Base-by-base conservation (phyloP, 2,113 vertebrate species). In the Rousettus leschenaultii region DNA sequence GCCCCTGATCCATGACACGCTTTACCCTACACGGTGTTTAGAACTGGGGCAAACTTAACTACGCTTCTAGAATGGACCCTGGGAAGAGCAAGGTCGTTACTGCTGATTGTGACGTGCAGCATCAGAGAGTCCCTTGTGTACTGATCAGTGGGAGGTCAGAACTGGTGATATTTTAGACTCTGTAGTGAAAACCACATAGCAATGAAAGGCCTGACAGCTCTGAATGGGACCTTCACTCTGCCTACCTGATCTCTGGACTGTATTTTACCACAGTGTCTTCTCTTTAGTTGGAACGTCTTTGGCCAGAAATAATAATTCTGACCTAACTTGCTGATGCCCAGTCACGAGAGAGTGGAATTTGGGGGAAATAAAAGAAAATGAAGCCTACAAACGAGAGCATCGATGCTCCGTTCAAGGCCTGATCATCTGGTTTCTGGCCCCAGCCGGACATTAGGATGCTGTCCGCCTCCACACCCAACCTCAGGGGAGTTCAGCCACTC, bases 231-330 rank as follows among this genome's bases (percentile, higher is more conserved):
- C 26, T 48, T 43, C 73, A 18, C 66, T 71, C 24, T 82, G 66
- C 9, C 38, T 0, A 0, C 10, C 78, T 26, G 48, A 1, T 15
- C 6, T 45, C 65, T 28, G 5, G 7, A 19, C 14, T 12, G 35
- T 6, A 3, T 38, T 83, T 78, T 0, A n/a, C 68, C 40, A 78
- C 12, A 3, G 4, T 19, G 38, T 35, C 33, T 70, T 35, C 21
- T 82, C 57, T 73, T 33, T 45, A 43, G 13, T 0, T 73, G 55
- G 35, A 74, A 43, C 33, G 48, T 45, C 43, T 88, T 55, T 80
- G 87, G 26, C 59, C 74, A 92, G 89, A 89, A 70, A 68, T 61
- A 89, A 65, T 28, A 87, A 21, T 48, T 86, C 87, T 91, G 53
- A 48, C 26, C 85, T 75, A 70, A 48, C 28, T n/a, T 70, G 77